Evolutionary conservation across 2,113 vertebrate species (phyloP).

Genomic region (Sapayoa aenigma): DNA sequence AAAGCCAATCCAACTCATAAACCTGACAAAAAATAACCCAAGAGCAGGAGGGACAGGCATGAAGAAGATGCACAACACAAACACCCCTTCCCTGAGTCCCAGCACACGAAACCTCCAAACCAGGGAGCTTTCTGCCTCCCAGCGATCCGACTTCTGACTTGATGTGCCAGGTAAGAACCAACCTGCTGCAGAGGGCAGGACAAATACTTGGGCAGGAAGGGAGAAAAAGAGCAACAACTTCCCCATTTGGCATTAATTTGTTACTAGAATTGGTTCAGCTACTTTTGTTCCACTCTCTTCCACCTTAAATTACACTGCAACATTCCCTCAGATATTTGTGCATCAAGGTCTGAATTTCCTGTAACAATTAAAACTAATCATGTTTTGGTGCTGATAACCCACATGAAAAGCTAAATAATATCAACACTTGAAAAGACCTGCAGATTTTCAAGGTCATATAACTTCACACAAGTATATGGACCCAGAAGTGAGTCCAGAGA

Average conservation of each 20-base stretch:
- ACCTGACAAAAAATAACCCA: background rate
- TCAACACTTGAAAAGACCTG: background rate
- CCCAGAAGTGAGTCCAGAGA: background rate
- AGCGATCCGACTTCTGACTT: background rate
- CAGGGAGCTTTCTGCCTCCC: background rate
- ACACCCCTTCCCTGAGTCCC: background rate
- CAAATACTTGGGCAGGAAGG: background rate
- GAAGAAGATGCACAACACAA: background rate
- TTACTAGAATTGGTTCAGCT: background rate
- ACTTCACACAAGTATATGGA: background rate
- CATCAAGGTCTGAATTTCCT: background rate
- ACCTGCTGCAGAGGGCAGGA: background rate
- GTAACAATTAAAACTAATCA: background rate
- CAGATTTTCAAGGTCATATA: background rate
- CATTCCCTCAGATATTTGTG: background rate
- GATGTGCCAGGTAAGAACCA: background rate
- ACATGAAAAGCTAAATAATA: background rate
- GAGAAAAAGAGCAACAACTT: background rate
- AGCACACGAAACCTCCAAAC: background rate
- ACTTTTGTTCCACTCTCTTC: background rate
- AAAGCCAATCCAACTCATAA: background rate
- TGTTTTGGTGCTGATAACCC: background rate
- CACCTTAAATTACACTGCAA: background rate
- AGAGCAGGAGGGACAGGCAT: accelerated
- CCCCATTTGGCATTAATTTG: background rate